Evolutionary conservation across 2,888 invertebrate genomes (phyloP), one percentile per base, ranked within the genome.

Genomic region (Spilarctia lutea): DNA sequence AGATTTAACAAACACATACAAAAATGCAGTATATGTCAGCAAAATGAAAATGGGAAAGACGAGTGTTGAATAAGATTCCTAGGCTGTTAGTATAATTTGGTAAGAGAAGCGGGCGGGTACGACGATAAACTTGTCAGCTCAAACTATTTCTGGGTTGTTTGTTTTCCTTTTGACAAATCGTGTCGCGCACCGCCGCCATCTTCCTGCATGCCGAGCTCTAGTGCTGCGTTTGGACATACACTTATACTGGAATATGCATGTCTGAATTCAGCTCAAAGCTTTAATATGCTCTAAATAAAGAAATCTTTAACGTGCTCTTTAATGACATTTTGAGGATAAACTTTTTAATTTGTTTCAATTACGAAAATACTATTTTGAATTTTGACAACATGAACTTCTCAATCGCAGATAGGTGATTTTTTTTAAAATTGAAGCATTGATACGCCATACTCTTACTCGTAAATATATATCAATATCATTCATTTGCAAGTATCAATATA

Each of bases 91-190:
- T 90, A 89, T 90, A 89, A 91, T 91, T 90, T 89, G 85, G 91
- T 90, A 89, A 88, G 87, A 85, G 83, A 78, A 79, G 79, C 77
- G 71, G 74, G 79, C 81, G 78, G 80, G 73, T 83, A 83, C 85
- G 82, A 86, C 94, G 88, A 93, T 95, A 94, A 95, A 95, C 91
- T 94, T 95, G 95, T 95, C 95, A 95, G 91, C 94, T 89, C 87
- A 87, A 91, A 94, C 94, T 95, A 94, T 95, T 94, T 91, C 93
- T 91, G 92, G 90, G 87, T 88, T 91, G 94, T 95, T 95, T 94
- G 95, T 94, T 93, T 93, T 92, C 90, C 91, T 92, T 94, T 94
- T 95, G 94, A 94, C 94, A 94, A 94, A 94, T 93, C 90, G 92
- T 88, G 92, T 87, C 91, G 89, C 89, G 88, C 81, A 79, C 77